Conservation (phyloP, 2,888 invertebrate species). For the Thereva nobilitata region DNA sequence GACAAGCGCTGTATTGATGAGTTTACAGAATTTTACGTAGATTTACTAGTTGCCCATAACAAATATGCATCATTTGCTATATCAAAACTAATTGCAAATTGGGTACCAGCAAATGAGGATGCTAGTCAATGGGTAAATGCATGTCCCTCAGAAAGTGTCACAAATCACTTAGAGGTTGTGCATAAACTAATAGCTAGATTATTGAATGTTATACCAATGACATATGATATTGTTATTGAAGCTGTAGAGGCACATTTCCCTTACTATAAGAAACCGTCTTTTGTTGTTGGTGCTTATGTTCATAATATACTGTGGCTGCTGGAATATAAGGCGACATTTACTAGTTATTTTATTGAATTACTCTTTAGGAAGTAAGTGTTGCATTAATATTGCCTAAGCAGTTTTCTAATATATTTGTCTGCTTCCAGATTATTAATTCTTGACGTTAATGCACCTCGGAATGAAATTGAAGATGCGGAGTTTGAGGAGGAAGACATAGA, state of each 20-base stretch:
- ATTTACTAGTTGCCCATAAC: slow-evolving; percentile 70
- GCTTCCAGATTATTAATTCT: slow-evolving; percentile 69
- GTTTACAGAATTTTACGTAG: slow-evolving; percentile 68
- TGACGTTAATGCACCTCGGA: slow-evolving; percentile 69
- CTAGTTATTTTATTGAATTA: slow-evolving; percentile 71
- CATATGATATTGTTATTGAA: slow-evolving; percentile 70
- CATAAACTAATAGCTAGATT: slow-evolving; percentile 62
- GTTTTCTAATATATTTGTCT: slow-evolving; percentile 15
- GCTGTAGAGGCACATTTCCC: slow-evolving; percentile 72
- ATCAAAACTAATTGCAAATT: slow-evolving; percentile 64
- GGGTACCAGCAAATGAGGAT: slow-evolving; percentile 61
- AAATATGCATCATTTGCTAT: slow-evolving; percentile 67
- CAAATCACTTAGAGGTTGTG: slow-evolving; percentile 65
- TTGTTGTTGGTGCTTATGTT: slow-evolving; percentile 73
- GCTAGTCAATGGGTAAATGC: slow-evolving; percentile 66
- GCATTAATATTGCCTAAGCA: slow-evolving; percentile 26
- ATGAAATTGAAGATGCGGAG: slow-evolving; percentile 63
- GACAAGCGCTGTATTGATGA: slow-evolving; percentile 59
- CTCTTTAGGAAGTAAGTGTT: slow-evolving; percentile 74
- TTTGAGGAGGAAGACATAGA: slow-evolving; percentile 58
- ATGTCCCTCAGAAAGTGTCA: slow-evolving; percentile 62
- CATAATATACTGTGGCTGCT: slow-evolving; percentile 77
- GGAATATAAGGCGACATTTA: slow-evolving; percentile 73
- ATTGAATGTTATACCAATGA: slow-evolving; percentile 62
- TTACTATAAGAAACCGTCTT: slow-evolving; percentile 71